Evolutionary conservation across 2,113 vertebrate genomes (phyloP).

Genomic region (Oceanodroma tethys): DNA sequence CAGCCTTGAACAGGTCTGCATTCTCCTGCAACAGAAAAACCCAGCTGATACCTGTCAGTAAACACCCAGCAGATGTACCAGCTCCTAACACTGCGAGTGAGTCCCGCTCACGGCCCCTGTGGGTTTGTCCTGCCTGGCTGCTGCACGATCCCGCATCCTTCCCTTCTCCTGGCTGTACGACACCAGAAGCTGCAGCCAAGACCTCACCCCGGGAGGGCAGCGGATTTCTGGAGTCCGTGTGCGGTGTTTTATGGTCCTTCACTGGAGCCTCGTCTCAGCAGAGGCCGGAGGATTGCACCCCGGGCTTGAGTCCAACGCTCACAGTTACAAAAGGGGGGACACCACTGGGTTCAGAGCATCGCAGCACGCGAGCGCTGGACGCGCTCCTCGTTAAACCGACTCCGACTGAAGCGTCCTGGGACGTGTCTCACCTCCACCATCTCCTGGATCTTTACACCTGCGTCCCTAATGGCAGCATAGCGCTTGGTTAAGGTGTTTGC

Average conservation of each 20-base stretch:
- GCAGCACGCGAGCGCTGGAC: accelerated
- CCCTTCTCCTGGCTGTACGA: background rate
- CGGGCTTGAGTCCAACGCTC: accelerated
- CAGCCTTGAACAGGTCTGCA: constrained; percentile 58
- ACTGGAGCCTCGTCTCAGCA: accelerated
- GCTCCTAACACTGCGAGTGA: background rate
- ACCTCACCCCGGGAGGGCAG: background rate
- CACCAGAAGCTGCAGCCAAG: background rate
- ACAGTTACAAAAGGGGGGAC: accelerated
- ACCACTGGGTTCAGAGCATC: background rate
- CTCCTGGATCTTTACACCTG: constrained; percentile 48
- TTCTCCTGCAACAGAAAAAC: constrained; percentile 73
- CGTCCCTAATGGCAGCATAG: background rate
- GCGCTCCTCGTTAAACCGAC: accelerated
- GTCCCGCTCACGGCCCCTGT: accelerated
- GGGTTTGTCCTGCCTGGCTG: background rate
- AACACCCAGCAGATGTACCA: accelerated
- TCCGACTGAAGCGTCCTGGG: accelerated
- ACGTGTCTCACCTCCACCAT: constrained; percentile 55
- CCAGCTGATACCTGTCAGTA: accelerated
- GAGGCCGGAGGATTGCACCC: background rate
- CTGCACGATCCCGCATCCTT: accelerated
- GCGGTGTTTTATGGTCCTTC: accelerated
- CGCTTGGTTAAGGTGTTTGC: constrained; percentile 34
- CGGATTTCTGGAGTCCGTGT: accelerated